Evolutionary conservation across 2,888 invertebrate genomes (phyloP).

Genomic region (Acanthosepion esculentum): DNA sequence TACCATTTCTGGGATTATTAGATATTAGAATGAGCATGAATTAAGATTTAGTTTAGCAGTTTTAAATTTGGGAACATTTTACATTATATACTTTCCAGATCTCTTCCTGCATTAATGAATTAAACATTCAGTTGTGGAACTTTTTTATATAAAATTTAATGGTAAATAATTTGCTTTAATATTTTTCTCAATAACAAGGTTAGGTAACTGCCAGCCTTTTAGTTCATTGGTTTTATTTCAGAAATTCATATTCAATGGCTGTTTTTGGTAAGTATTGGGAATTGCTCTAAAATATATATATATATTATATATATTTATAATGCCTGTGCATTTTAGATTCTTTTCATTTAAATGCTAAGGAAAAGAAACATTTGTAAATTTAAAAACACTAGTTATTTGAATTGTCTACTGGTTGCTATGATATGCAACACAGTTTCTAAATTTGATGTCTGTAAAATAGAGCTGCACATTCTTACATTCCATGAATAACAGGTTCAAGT

Average conservation of each 20-base stretch:
- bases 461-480: constrained; percentile 6
- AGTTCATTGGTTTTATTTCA: constrained; percentile 33
- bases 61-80: neutral
- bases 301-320: neutral
- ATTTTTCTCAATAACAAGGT: neutral
- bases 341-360: neutral
- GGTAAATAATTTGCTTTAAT: neutral
- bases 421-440: neutral
- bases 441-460: neutral
- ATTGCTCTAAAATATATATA: neutral
- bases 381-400: neutral
- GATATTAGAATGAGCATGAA: neutral
- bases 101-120: too few relatives aligned
- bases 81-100: neutral
- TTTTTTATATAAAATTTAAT: neutral
- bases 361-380: neutral
- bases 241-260: constrained; percentile 15
- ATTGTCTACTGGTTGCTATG: neutral
- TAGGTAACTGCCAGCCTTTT: neutral
- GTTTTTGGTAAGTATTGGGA: constrained; percentile 33
- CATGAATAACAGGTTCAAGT: neutral
- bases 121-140: neutral
- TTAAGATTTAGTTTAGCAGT: neutral
- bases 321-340: constrained; percentile 9
- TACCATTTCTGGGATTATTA: neutral